Evolutionary conservation across 2,888 invertebrate species (phyloP).

Genomic region (Mycogona germanica): DNA sequence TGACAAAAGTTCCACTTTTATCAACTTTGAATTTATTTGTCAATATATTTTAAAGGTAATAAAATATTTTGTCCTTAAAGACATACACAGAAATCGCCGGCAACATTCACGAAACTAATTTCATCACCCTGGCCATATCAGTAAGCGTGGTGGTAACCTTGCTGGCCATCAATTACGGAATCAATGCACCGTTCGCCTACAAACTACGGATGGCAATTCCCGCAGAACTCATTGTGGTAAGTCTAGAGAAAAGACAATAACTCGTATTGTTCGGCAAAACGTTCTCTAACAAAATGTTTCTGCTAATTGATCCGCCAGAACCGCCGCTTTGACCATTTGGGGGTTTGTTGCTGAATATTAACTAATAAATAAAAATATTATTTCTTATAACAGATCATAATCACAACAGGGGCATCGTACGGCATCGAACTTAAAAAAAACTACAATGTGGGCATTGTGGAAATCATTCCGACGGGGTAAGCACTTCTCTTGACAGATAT

Average conservation of each 20-base stretch:
- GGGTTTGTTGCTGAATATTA: neutral
- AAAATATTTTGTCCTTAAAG: slow-evolving; percentile 35
- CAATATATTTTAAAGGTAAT: neutral
- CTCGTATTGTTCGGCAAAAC: too few relatives aligned
- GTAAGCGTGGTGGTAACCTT: neutral
- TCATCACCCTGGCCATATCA: slow-evolving; percentile 5
- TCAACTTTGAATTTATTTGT: neutral
- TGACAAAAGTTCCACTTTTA: too few relatives aligned
- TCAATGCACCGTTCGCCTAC: neutral
- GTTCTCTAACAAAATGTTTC: too few relatives aligned
- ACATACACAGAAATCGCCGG: slow-evolving; percentile 46
- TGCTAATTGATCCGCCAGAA: too few relatives aligned
- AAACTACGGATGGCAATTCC: slow-evolving; percentile 5
- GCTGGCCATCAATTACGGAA: neutral
- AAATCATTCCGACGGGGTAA: slow-evolving; percentile 72
- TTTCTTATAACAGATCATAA: slow-evolving; percentile 1
- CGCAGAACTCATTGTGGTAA: slow-evolving; percentile 13
- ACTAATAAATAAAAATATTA: neutral
- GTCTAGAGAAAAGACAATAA: neutral
- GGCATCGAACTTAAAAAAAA: slow-evolving; percentile 43
- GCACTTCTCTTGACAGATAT: too few relatives aligned
- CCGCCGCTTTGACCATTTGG: too few relatives aligned
- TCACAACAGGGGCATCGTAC: slow-evolving; percentile 49
- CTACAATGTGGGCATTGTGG: slow-evolving; percentile 54
- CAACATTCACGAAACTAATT: slow-evolving; percentile 36